Conservation (phyloP, 2,113 vertebrate species). For the Notiomystis cincta region DNA sequence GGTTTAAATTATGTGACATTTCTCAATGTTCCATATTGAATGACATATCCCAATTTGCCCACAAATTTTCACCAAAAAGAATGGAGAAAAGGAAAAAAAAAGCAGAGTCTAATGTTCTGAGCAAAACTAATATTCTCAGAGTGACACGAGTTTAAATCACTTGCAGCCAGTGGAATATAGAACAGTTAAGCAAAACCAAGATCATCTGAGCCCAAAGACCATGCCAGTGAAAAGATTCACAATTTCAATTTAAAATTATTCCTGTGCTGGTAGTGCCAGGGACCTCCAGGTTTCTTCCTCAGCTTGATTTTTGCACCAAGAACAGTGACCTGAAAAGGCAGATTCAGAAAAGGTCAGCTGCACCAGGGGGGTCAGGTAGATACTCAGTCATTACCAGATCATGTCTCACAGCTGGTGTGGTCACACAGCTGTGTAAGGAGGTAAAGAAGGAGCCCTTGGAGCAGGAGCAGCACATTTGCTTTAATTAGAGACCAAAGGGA, state of each 20-base stretch:
- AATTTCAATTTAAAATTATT: background rate
- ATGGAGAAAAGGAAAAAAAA: background rate
- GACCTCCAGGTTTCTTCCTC: background rate
- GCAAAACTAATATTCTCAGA: background rate
- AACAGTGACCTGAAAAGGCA: background rate
- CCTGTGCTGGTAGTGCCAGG: background rate
- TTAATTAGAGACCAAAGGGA: background rate
- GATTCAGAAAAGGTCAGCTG: background rate
- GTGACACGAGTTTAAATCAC: background rate
- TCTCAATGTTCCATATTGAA: background rate
- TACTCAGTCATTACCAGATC: fast-evolving
- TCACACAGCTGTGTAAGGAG: background rate
- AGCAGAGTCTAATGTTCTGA: background rate
- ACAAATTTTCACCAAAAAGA: background rate
- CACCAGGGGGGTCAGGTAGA: background rate
- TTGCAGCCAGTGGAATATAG: background rate
- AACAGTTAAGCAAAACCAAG: background rate
- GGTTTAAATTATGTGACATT: background rate
- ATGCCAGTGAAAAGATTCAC: background rate
- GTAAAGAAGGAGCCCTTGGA: background rate
- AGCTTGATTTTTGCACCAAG: background rate
- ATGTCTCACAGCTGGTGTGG: background rate
- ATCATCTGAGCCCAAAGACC: background rate
- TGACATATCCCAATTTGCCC: background rate
- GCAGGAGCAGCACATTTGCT: background rate